Conservation (phyloP, 92 coral and sea anemone species). For the Phymanthus crucifer region DNA sequence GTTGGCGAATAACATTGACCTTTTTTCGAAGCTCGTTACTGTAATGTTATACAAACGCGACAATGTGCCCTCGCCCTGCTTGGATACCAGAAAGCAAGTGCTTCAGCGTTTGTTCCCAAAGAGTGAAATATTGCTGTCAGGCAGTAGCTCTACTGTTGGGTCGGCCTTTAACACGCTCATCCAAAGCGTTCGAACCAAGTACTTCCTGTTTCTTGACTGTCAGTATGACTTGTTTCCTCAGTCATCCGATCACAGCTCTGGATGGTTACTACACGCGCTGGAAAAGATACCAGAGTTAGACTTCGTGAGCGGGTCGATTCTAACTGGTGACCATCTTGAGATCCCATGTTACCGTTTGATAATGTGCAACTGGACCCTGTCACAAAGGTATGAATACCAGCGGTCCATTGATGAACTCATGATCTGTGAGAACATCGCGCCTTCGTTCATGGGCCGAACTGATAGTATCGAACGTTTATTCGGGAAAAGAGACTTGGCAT, state of each 20-base stretch:
- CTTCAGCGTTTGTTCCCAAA: neutral
- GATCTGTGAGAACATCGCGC: slow-evolving; percentile 65
- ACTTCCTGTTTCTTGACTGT: slow-evolving; percentile 53
- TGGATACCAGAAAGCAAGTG: neutral
- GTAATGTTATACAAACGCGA: neutral
- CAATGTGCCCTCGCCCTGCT: neutral
- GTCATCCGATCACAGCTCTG: slow-evolving; percentile 37
- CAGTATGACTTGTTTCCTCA: slow-evolving; percentile 22
- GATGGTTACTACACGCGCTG: slow-evolving; percentile 51
- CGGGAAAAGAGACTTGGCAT: neutral
- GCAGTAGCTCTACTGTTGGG: neutral
- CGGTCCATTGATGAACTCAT: slow-evolving; percentile 62
- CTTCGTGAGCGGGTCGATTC: slow-evolving; percentile 65
- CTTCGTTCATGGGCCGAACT: slow-evolving; percentile 68
- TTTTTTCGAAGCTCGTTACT: neutral
- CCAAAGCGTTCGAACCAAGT: slow-evolving; percentile 34
- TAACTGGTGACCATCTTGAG: slow-evolving; percentile 34
- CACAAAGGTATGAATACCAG: slow-evolving; percentile 58
- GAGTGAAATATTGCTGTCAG: neutral
- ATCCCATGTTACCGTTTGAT: slow-evolving; percentile 53
- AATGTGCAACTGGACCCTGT: slow-evolving; percentile 68
- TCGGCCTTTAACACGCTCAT: slow-evolving; percentile 29
- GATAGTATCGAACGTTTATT: slow-evolving; percentile 26
- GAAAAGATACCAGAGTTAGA: slow-evolving; percentile 55
- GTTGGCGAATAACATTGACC: neutral